These are phyloP conservation scores for Monopis laevigella DNA, from an alignment of 2,888 invertebrate species.

Conservation along the genomic window DNA sequence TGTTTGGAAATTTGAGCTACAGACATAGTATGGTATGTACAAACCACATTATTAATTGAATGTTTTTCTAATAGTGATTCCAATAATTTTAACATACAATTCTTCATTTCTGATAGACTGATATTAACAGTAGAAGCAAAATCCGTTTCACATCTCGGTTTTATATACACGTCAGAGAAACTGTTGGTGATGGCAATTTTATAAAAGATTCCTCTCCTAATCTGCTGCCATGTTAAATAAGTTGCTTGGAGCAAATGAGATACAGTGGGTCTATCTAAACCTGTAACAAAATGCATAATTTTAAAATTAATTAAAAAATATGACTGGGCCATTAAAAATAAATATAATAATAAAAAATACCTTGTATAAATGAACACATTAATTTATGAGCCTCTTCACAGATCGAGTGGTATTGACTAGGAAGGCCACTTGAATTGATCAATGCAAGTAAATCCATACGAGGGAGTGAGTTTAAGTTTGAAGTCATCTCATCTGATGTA, in stretches of 20 bases:
- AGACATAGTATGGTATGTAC: constrained; percentile 37
- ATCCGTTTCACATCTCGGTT: constrained; percentile 56
- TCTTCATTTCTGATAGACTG: constrained; percentile 57
- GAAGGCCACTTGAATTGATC: constrained; percentile 46
- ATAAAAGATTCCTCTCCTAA: constrained; percentile 67
- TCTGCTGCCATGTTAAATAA: constrained; percentile 71
- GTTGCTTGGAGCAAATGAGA: constrained; percentile 73
- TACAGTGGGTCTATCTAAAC: constrained; percentile 68
- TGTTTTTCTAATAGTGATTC: constrained; percentile 27
- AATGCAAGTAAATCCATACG: constrained; percentile 52
- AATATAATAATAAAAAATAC: constrained; percentile 25
- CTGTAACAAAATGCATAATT: constrained; percentile 34
- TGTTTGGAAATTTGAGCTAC: constrained; percentile 58
- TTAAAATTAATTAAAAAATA: no score
- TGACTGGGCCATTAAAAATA: not conserved
- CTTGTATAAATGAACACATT: constrained; percentile 51
- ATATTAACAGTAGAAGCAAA: constrained; percentile 37
- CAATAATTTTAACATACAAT: constrained; percentile 45
- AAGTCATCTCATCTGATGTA: constrained; percentile 34
- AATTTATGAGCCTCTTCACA: constrained; percentile 46
- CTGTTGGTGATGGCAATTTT: constrained; percentile 64
- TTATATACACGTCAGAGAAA: constrained; percentile 74
- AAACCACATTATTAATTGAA: constrained; percentile 15
- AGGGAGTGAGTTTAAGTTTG: constrained; percentile 40
- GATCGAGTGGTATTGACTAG: constrained; percentile 37